phyloP scores from a whole-genome alignment of 2,797 vertebrate species.

The Lepilemur septentrionalis region DNA sequence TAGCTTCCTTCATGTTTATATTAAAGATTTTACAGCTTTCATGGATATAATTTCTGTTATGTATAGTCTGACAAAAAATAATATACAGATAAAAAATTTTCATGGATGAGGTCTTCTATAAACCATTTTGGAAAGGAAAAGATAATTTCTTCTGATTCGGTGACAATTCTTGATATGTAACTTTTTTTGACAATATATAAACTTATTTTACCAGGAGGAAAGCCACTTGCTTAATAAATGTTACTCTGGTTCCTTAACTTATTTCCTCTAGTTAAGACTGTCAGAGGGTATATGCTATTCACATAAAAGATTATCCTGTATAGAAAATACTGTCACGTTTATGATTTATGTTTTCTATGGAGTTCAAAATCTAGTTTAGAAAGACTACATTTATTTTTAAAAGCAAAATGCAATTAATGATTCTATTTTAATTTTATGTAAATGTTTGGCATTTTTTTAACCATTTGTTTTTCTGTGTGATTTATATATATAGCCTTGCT shows the following conservation, averaged over 20 bases:
- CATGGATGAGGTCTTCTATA: neutral
- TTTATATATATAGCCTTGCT: neutral
- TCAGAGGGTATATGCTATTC: neutral
- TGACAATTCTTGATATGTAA: neutral
- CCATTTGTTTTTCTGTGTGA: neutral
- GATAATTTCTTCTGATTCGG: neutral
- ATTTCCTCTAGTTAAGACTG: neutral
- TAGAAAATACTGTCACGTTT: neutral
- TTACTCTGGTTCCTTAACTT: neutral
- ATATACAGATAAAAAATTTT: neutral
- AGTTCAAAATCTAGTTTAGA: neutral
- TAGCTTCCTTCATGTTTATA: neutral
- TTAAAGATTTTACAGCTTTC: neutral
- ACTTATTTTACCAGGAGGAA: neutral
- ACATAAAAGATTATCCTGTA: neutral
- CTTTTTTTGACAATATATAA: neutral
- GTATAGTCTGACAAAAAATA: neutral
- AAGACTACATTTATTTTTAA: neutral
- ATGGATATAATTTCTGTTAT: neutral
- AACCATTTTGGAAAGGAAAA: neutral
- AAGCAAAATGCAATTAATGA: neutral
- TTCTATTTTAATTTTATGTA: constrained; percentile 29
- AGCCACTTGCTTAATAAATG: neutral
- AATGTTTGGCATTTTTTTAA: neutral
- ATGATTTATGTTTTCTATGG: neutral